Conservation (phyloP, 2,113 vertebrate species). For the Panthera leo region DNA sequence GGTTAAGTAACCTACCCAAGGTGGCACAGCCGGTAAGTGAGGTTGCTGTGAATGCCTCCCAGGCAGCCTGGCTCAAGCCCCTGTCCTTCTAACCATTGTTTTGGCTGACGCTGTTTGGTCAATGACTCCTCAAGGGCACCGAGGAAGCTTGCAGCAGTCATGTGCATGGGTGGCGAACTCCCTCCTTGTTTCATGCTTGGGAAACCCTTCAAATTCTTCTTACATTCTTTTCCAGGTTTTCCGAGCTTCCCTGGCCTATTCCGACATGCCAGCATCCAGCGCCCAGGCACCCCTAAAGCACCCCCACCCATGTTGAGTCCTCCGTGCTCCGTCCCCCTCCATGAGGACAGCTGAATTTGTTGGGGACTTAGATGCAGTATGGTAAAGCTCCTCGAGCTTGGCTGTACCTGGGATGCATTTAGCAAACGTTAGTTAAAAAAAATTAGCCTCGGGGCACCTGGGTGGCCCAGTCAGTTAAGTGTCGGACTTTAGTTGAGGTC, state of each 20-base stretch:
- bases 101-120: not conserved
- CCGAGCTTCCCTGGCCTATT: not conserved
- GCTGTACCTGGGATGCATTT: not conserved
- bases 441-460: no score
- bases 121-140: not conserved
- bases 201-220: not conserved
- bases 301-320: not conserved
- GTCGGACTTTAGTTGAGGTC: no score
- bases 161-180: not conserved
- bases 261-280: not conserved
- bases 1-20: not conserved
- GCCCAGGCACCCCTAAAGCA: not conserved
- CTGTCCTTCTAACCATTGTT: not conserved
- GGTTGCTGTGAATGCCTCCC: not conserved
- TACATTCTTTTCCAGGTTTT: not conserved
- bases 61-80: no score
- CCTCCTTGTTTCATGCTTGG: not conserved
- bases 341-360: rapidly evolving
- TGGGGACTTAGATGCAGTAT: not conserved
- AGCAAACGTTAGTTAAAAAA: not conserved
- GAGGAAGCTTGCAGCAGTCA: not conserved
- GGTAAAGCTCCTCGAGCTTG: no score
- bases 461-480: no score
- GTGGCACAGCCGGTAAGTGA: not conserved
- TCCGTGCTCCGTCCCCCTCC: not conserved